phyloP scores from a whole-genome alignment of 2,797 vertebrate species.

The Hypotaenidia okinawae region DNA sequence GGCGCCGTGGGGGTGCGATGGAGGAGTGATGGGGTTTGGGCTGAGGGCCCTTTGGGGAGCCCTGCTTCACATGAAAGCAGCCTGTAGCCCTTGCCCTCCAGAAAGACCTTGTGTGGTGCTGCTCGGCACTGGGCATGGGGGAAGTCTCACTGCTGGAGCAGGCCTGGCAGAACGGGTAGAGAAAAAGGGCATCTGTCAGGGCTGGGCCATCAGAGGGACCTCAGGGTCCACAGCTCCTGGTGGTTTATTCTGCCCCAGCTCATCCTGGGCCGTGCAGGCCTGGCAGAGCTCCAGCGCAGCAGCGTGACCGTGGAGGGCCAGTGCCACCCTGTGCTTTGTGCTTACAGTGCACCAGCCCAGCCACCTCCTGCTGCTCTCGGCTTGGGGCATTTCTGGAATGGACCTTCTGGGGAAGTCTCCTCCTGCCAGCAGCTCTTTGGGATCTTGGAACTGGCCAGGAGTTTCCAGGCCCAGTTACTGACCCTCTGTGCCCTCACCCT shows the following conservation, averaged over 20 bases:
- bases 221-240: too few relatives aligned
- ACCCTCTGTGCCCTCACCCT: fast-evolving
- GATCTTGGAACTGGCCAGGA: too few relatives aligned
- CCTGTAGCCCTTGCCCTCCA: fast-evolving
- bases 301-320: fast-evolving
- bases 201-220: fast-evolving
- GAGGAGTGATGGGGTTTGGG: neutral
- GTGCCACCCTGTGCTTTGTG: neutral
- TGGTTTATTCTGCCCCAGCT: neutral
- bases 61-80: too few relatives aligned
- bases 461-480: fast-evolving
- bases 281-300: fast-evolving
- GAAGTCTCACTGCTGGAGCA: fast-evolving
- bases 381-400: too few relatives aligned
- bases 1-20: fast-evolving
- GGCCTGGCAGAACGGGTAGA: fast-evolving
- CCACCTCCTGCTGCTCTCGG: neutral
- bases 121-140: fast-evolving
- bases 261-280: fast-evolving
- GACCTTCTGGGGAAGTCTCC: neutral
- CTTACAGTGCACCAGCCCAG: neutral
- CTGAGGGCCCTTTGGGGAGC: neutral
- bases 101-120: fast-evolving
- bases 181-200: neutral
- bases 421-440: neutral